Evolutionary conservation across 1,140 invertebrate species (phyloP), one percentile per base, ranked within the genome.

Genomic region (Gryon sp.): DNA sequence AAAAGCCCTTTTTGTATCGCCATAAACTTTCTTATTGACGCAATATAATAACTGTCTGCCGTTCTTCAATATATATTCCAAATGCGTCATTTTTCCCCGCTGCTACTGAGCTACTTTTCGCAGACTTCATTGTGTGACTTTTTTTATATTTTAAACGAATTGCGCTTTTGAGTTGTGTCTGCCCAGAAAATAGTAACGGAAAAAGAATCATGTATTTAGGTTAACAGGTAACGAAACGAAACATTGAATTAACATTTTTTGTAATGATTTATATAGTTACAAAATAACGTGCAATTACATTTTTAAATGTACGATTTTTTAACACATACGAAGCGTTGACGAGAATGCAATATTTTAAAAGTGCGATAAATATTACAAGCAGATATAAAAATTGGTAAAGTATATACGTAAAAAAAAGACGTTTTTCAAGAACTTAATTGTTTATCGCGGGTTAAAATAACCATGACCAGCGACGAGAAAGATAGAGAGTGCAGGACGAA

Each of bases 1-100:
- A 78, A 68, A 78, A 69, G 76, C 50, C 65, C 69, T 78, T n/a
- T 78, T 78, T 78, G 76, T 73, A 73, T 63, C 20, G 50, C 48
- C 62, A 16, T 73, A 73, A 73, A 78, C 68, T 78, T 78, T 72
- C 76, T 78, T 73, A 78, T 78, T 78, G 63, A 73, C 43, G 50
- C 40, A 59, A 76, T 76, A 76, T 75, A 77, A 77, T 63, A 72
- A 68, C 59, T 73, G 68, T 78, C 75, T 78, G 36, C 62, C 48
- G 63, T 78, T 73, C 63, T 78, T 66, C 68, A 36, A 62, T 77
- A 73, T 66, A 55, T 57, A 59, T 68, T 62, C 68, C 62, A 73
- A 78, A 78, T 43, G 66, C 66, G 43, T 57, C 57, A 53, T 16
- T 57, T 73, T 77, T 63, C 12, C 45, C 26, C 68, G 30, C 12